Percentiles rank a stretch among this genome's conserved stretches.
These are phyloP conservation scores for Naja naja DNA, from an alignment of 2,113 vertebrate genomes.

Conservation along the genomic window DNA sequence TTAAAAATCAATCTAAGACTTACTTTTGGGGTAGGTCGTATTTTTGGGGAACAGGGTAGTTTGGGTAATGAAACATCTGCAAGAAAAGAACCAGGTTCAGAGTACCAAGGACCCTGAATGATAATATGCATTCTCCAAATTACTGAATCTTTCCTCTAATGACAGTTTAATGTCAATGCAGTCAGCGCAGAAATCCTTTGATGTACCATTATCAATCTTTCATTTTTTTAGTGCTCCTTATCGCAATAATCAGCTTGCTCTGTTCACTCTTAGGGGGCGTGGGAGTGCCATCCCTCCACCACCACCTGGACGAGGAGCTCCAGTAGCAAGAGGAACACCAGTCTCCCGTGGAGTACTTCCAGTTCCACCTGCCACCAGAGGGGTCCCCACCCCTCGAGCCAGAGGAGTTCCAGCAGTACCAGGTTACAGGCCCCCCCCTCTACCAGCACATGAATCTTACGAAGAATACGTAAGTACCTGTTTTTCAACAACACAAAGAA, in stretches of 20 bases:
- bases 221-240: neutral
- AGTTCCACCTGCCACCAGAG: constrained; percentile 75
- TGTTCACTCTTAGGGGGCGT: constrained; percentile 76
- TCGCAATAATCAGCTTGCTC: neutral
- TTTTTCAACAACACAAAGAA: neutral
- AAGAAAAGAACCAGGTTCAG: neutral
- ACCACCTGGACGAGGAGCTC: constrained; percentile 81
- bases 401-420: constrained; percentile 74
- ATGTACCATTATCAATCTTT: neutral
- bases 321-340: constrained; percentile 79
- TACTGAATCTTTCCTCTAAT: neutral
- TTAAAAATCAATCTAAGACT: too few species aligned
- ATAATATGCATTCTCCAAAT: neutral
- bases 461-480: constrained; percentile 92
- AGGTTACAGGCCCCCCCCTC: constrained; percentile 82
- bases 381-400: constrained; percentile 76
- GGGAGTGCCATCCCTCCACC: constrained; percentile 77
- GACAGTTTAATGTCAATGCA: neutral
- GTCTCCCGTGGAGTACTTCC: constrained; percentile 80
- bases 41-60: too few species aligned
- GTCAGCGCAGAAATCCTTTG: neutral
- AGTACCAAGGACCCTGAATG: neutral
- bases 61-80: neutral
- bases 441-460: constrained; percentile 84
- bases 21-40: too few species aligned